Conservation (phyloP, 2,113 vertebrate species). For the Antechinus flavipes region DNA sequence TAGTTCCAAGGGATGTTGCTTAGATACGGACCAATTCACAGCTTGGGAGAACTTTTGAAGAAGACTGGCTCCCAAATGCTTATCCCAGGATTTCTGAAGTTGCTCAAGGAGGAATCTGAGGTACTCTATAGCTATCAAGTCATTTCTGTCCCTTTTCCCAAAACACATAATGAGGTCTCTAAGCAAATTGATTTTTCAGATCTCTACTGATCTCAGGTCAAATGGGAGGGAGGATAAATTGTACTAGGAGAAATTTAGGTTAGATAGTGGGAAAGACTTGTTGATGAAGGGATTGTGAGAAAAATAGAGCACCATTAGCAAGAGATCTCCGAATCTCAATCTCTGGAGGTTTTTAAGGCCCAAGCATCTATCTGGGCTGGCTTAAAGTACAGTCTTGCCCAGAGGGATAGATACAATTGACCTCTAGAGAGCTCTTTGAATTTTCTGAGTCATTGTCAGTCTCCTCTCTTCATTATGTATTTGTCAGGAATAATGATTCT, state of each 20-base stretch:
- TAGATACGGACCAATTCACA: not conserved
- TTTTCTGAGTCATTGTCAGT: slow-evolving; percentile 40
- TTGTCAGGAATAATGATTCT: slow-evolving; percentile 56
- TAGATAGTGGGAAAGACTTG: slow-evolving; percentile 11
- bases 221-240: slow-evolving; percentile 35
- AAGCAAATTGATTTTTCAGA: not conserved
- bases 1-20: not conserved
- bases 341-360: slow-evolving; percentile 50
- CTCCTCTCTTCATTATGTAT: slow-evolving; percentile 48
- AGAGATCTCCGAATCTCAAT: slow-evolving; percentile 35
- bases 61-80: not conserved
- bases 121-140: not conserved
- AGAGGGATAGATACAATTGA: not conserved
- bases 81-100: not conserved
- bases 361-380: not conserved
- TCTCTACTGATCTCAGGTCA: not conserved
- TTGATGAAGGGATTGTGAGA: slow-evolving; percentile 35
- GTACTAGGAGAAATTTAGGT: slow-evolving; percentile 36
- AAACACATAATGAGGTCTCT: not conserved
- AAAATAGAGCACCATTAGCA: not conserved
- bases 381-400: slow-evolving; percentile 42
- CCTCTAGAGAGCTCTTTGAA: slow-evolving; percentile 26
- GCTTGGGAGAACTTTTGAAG: not conserved
- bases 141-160: not conserved
- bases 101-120: not conserved